Percentiles rank a stretch among this genome's conserved stretches.
These are phyloP conservation scores for Hipposideros larvatus DNA, from an alignment of 2,797 vertebrate genomes.

Conservation along the genomic window DNA sequence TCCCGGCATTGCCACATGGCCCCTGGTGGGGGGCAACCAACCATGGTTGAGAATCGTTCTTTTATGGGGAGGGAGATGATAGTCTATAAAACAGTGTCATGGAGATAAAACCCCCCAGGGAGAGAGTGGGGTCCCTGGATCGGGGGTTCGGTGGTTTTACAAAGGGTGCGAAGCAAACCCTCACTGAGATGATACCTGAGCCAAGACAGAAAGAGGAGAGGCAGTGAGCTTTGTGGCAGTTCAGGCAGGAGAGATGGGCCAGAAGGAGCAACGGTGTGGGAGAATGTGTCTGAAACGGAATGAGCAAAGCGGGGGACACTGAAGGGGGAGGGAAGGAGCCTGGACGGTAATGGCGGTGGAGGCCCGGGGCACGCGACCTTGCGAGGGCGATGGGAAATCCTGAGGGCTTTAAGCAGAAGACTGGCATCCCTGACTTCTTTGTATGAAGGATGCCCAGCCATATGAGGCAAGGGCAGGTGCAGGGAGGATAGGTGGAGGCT, in stretches of 20 bases:
- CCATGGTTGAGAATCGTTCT: background rate
- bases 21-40: background rate
- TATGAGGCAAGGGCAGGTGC: background rate
- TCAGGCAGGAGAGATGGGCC: background rate
- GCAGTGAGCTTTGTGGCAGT: background rate
- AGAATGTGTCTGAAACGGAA: background rate
- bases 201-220: background rate
- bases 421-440: background rate
- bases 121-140: background rate
- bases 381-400: background rate
- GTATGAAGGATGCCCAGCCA: background rate
- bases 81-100: background rate
- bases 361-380: accelerated
- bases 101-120: background rate
- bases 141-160: background rate
- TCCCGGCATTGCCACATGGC: background rate
- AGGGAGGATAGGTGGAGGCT: background rate
- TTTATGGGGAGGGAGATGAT: background rate
- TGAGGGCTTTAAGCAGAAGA: background rate
- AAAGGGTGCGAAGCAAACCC: background rate
- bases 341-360: accelerated
- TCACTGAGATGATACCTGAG: background rate
- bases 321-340: background rate
- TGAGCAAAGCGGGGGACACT: background rate
- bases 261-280: background rate